Conservation (phyloP, 2,888 invertebrate genomes). For the Hypomecis atomaria region DNA sequence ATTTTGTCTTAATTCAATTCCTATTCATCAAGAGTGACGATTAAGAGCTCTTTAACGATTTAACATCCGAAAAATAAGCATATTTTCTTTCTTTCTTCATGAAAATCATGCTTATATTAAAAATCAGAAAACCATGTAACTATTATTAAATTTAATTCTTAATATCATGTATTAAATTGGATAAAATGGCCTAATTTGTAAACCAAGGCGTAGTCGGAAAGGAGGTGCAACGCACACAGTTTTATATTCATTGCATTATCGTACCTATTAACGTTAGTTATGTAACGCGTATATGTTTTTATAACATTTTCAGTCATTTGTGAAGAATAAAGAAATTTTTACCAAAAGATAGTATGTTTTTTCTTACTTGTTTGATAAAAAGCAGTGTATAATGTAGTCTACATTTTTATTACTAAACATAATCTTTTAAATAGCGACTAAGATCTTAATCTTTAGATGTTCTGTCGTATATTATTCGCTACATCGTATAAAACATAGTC, state of each 20-base stretch:
- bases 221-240: slow-evolving; percentile 52
- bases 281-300: slow-evolving; percentile 81
- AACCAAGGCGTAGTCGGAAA: slow-evolving; percentile 42
- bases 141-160: slow-evolving; percentile 35
- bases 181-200: slow-evolving; percentile 25
- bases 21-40: too few species aligned
- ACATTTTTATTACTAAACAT: too few species aligned
- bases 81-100: not conserved
- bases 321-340: slow-evolving; percentile 81
- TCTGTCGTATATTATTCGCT: too few species aligned
- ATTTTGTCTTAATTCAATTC: too few species aligned
- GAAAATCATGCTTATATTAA: not conserved
- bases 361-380: not conserved
- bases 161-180: slow-evolving; percentile 17
- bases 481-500: too few species aligned
- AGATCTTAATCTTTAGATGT: too few species aligned
- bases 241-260: slow-evolving; percentile 73
- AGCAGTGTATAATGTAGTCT: too few species aligned
- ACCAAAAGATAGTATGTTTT: slow-evolving; percentile 61
- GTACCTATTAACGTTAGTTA: slow-evolving; percentile 76
- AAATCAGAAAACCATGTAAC: slow-evolving; percentile 8
- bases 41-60: too few species aligned
- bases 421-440: too few species aligned
- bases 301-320: slow-evolving; percentile 83
- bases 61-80: too few species aligned